Percentiles rank a stretch among this genome's conserved stretches.
Evolutionary conservation across 2,888 invertebrate species (phyloP).

Genomic region (Lumbricus terrestris): DNA sequence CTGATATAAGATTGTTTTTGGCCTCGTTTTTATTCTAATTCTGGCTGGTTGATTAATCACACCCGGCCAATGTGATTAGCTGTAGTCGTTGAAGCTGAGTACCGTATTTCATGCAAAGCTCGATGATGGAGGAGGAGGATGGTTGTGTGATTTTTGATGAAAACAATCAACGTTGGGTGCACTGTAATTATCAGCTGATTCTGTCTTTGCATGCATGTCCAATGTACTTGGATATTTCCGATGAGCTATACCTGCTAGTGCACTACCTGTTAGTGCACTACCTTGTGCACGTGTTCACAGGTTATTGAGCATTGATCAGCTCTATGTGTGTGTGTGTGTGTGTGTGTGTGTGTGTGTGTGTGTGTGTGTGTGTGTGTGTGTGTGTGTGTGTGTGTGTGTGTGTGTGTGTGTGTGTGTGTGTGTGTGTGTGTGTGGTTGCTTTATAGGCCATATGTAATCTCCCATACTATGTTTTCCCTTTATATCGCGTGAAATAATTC

Average conservation of each 20-base stretch:
- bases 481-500: too few relatives aligned
- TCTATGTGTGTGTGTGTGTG: neutral
- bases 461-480: neutral
- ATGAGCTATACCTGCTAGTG: too few relatives aligned
- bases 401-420: neutral
- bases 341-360: neutral
- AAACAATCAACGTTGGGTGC: neutral
- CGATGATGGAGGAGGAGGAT: too few relatives aligned
- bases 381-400: neutral
- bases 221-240: neutral
- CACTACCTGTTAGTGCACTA: neutral
- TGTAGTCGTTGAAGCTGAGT: too few relatives aligned
- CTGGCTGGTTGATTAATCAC: neutral
- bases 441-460: neutral
- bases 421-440: neutral
- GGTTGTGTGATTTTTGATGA: neutral
- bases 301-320: too few relatives aligned
- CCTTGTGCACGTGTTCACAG: neutral
- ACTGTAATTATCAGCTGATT: neutral
- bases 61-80: neutral
- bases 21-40: neutral
- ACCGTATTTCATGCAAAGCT: neutral
- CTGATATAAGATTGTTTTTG: neutral
- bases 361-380: neutral
- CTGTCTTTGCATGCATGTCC: neutral